These are phyloP conservation scores for Carpatolechia fugitivella DNA, from an alignment of 2,888 invertebrate species.

Conservation along the genomic window DNA sequence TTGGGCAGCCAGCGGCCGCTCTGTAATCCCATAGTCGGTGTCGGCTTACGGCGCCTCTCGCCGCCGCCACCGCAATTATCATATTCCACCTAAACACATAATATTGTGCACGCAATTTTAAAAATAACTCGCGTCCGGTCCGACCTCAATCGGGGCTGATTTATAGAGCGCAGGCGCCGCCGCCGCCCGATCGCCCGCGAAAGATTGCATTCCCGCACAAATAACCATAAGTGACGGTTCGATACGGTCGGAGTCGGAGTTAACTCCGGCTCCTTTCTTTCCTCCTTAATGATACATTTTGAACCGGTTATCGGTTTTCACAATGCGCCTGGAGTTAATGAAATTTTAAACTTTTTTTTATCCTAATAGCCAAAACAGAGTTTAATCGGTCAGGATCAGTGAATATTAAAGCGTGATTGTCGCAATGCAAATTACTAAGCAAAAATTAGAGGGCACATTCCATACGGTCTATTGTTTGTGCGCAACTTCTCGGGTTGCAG, in stretches of 20 bases:
- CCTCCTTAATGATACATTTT: constrained; percentile 25
- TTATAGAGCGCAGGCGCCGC: constrained; percentile 55
- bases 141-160: constrained; percentile 71
- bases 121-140: constrained; percentile 73
- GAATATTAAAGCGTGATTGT: neutral
- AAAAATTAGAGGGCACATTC: constrained; percentile 3
- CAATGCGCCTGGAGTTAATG: constrained; percentile 20
- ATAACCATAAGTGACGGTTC: constrained; percentile 42
- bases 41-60: constrained; percentile 74
- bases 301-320: constrained; percentile 30
- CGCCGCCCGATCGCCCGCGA: constrained; percentile 37
- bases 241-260: constrained; percentile 25
- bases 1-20: constrained; percentile 43
- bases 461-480: constrained; percentile 2
- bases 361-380: constrained; percentile 2
- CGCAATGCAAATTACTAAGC: constrained; percentile 7
- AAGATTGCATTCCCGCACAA: constrained; percentile 51
- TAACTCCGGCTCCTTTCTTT: constrained; percentile 26
- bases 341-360: constrained; percentile 10
- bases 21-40: constrained; percentile 74
- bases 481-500: neutral
- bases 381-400: neutral
- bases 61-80: constrained; percentile 69
- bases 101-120: constrained; percentile 78
- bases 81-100: constrained; percentile 79